These are phyloP conservation scores for Pherbina coryleti DNA, from an alignment of 2,888 invertebrate species.

Conservation along the genomic window DNA sequence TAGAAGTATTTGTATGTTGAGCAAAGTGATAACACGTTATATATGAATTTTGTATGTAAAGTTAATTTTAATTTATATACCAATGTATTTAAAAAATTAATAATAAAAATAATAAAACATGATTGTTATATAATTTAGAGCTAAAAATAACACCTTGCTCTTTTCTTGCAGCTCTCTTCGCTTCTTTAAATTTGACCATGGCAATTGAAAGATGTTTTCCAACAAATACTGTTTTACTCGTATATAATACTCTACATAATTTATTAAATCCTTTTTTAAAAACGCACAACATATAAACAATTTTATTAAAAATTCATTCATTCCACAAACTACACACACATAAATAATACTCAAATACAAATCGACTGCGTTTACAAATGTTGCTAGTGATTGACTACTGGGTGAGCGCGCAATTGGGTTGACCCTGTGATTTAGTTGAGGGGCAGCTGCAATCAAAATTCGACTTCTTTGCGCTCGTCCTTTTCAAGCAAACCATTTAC, in stretches of 20 bases:
- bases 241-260: background rate
- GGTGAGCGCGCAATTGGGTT: no score
- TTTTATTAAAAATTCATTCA: background rate
- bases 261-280: background rate
- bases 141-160: background rate
- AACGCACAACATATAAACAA: background rate
- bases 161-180: background rate
- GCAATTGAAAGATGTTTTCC: background rate
- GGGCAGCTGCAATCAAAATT: background rate
- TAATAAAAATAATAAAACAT: slow-evolving; percentile 14
- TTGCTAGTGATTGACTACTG: no score
- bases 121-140: background rate
- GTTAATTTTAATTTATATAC: slow-evolving; percentile 31
- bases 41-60: slow-evolving; percentile 37
- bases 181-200: background rate
- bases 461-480: slow-evolving; percentile 11
- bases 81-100: slow-evolving; percentile 19
- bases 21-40: slow-evolving; percentile 43
- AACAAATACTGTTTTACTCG: no score
- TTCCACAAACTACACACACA: background rate
- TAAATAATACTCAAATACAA: background rate
- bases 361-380: no score
- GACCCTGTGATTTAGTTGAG: no score
- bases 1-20: slow-evolving; percentile 36
- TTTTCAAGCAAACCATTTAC: slow-evolving; percentile 39